Percentiles rank a stretch among this genome's conserved stretches.
phyloP scores from a whole-genome alignment of 2,888 invertebrate species.

The Epinotia bilunana region DNA sequence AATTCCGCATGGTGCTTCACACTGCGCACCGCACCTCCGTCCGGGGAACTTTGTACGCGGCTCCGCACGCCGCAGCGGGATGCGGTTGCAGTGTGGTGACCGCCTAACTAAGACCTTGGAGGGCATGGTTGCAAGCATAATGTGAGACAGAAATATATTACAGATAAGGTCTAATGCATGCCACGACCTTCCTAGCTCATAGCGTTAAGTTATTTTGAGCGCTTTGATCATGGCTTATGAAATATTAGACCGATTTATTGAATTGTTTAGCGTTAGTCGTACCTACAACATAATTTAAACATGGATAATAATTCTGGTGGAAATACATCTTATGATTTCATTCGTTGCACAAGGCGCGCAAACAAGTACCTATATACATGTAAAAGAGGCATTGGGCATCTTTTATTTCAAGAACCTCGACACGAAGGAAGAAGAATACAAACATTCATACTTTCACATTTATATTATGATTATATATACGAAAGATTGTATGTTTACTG shows the following conservation, averaged over 20 bases:
- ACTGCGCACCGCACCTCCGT: too few species aligned
- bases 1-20: too few species aligned
- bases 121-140: neutral
- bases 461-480: too few species aligned
- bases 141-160: constrained; percentile 6
- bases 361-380: neutral
- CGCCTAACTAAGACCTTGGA: neutral
- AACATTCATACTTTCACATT: too few species aligned
- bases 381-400: neutral
- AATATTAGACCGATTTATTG: neutral
- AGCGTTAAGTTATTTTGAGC: constrained; percentile 24
- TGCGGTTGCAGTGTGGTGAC: too few species aligned
- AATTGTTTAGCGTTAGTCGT: neutral
- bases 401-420: too few species aligned
- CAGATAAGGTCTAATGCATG: constrained; percentile 20
- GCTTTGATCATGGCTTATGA: constrained; percentile 31
- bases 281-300: neutral
- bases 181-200: constrained; percentile 21
- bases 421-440: too few species aligned
- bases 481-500: too few species aligned
- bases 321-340: neutral
- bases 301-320: neutral
- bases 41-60: too few species aligned
- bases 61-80: too few species aligned
- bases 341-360: neutral